Evolutionary conservation across 1,140 invertebrate genomes (phyloP), one percentile per base, ranked within the genome.

Genomic region (Micrasema longulum): DNA sequence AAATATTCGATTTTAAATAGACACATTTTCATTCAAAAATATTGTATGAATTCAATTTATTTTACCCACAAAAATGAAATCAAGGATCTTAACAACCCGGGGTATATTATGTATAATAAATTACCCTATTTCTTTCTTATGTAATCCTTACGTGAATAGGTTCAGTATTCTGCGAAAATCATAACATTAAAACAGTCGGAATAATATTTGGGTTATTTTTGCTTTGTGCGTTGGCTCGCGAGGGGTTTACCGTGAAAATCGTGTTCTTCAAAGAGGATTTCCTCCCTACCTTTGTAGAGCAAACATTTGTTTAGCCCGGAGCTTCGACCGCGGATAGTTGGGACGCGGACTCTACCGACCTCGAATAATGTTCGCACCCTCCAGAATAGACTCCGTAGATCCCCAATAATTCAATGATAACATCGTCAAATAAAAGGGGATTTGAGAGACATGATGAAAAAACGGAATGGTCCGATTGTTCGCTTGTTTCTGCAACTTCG

Each of bases 371-470:
- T 53, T 53, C 55, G n/a, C 22, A 22, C 50, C 50, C 48, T n/a
- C 11, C 50, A 23, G 18, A 26, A 31, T 53, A 23, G 50, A 41
- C 57, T 63, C 14, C 38, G 31, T 36, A 64, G 64, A 71, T 71
- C 69, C 69, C 69, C 69, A 68, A 71, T 74, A 74, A 68, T 71
- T 74, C 73, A 74, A 74, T 74, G 73, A 74, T 74, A 74, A 74
- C 50, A 74, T 74, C 72, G 52, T 43, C 73, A 71, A 74, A 74
- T 74, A 74, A 74, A 74, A 62, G 68, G 57, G 73, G 73, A 74
- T 71, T 74, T 71, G 31, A 47, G 16, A 31, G 60, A 50, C 38
- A 47, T 20, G 36, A 45, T 45, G 20, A 62, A 71, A 73, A 70
- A 70, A 74, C 63, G 63, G 53, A 57, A 35, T 38, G 26, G 2